Percentiles rank a stretch among this genome's conserved stretches.
Conservation (phyloP, 2,888 invertebrate genomes). For the Punctoribates punctum region DNA sequence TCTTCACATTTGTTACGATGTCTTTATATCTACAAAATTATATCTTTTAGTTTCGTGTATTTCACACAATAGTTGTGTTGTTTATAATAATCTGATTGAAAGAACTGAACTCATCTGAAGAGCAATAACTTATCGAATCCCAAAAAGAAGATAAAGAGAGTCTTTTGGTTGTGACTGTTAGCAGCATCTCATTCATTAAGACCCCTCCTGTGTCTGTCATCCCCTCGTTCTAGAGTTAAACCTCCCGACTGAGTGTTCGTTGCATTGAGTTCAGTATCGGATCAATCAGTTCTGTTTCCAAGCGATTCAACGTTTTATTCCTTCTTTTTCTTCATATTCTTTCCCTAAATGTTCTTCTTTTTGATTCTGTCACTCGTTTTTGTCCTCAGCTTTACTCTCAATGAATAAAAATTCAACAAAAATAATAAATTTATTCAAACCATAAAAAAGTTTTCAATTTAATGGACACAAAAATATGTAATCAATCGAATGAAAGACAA, state of each 20-base stretch:
- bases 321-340: background rate
- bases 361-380: background rate
- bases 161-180: background rate
- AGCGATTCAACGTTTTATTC: background rate
- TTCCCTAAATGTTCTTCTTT: background rate
- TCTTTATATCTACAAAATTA: too few species aligned
- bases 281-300: conserved; percentile 13
- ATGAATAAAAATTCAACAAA: too few species aligned
- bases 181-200: background rate
- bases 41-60: background rate
- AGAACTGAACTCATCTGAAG: background rate
- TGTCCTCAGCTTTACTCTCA: background rate
- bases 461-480: too few species aligned
- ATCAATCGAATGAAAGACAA: too few species aligned
- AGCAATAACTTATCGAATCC: background rate
- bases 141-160: background rate
- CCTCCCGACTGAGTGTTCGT: background rate
- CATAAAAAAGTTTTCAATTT: too few species aligned
- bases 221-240: conserved; percentile 1
- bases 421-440: too few species aligned
- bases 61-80: background rate
- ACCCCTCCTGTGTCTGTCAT: background rate
- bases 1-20: too few species aligned
- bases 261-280: background rate
- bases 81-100: background rate